Percentiles rank a stretch among this genome's conserved stretches.
These are phyloP conservation scores for Drosophila kikkawai DNA, from an alignment of 1,140 invertebrate species.

Conservation along the genomic window DNA sequence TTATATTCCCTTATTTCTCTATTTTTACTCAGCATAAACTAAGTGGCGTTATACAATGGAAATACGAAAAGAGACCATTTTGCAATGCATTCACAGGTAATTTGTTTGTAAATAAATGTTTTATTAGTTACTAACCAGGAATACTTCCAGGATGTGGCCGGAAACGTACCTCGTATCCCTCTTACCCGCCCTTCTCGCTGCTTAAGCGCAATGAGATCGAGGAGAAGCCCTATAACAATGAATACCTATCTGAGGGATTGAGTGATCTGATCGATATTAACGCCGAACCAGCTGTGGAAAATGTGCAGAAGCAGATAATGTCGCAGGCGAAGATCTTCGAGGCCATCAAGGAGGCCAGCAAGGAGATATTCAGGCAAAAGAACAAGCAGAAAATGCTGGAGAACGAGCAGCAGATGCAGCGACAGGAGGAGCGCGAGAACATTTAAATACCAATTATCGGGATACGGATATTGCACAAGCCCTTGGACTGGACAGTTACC, in stretches of 20 bases:
- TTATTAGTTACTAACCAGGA: neutral
- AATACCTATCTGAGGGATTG: slow-evolving; percentile 87
- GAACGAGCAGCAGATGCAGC: slow-evolving; percentile 45
- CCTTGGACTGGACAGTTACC: slow-evolving; percentile 28
- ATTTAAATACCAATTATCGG: slow-evolving; percentile 41
- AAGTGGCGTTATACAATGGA: slow-evolving; percentile 81
- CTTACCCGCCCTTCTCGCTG: slow-evolving; percentile 84
- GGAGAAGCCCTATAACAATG: slow-evolving; percentile 73
- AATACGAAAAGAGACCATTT: slow-evolving; percentile 88
- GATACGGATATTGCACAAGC: neutral
- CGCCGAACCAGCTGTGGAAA: slow-evolving; percentile 89
- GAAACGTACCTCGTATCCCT: slow-evolving; percentile 87
- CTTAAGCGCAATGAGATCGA: slow-evolving; percentile 76
- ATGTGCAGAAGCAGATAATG: slow-evolving; percentile 90
- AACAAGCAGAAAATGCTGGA: slow-evolving; percentile 73
- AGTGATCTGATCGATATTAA: slow-evolving; percentile 88
- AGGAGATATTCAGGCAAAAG: slow-evolving; percentile 88
- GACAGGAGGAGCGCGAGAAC: slow-evolving; percentile 54
- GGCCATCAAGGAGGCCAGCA: slow-evolving; percentile 90
- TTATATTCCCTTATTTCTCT: neutral
- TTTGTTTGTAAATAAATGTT: neutral
- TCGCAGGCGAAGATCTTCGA: slow-evolving; percentile 92
- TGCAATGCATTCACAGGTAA: slow-evolving; percentile 91
- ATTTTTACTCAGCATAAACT: slow-evolving; percentile 67
- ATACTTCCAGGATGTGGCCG: slow-evolving; percentile 88